These are phyloP conservation scores for Spodoptera litura DNA, from an alignment of 1,140 invertebrate genomes.

Conservation along the genomic window DNA sequence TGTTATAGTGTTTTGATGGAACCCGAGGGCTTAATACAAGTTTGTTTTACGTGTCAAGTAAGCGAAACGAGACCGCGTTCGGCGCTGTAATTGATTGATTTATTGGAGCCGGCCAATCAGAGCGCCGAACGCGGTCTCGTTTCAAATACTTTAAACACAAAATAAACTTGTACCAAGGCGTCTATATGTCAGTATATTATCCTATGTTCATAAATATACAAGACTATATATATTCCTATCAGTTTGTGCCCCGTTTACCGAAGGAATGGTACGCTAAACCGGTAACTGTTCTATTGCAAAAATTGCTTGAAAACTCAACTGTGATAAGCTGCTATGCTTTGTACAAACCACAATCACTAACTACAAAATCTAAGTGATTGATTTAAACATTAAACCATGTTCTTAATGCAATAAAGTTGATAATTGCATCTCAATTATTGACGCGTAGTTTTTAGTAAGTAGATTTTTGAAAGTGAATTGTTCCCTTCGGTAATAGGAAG, in stretches of 20 bases:
- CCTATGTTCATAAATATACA: background rate
- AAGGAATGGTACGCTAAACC: background rate
- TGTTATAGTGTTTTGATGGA: conserved; percentile 1
- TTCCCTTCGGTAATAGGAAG: background rate
- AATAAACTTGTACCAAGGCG: too few relatives aligned
- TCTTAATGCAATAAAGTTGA: background rate
- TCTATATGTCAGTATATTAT: background rate
- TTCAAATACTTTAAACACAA: too few relatives aligned
- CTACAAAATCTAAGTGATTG: background rate
- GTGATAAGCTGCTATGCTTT: conserved; percentile 2
- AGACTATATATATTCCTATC: conserved; percentile 12
- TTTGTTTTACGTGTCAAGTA: too few relatives aligned
- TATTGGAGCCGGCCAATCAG: too few relatives aligned
- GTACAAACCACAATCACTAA: background rate
- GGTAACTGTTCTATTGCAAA: too few relatives aligned
- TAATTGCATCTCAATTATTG: background rate
- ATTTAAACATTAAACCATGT: conserved; percentile 2
- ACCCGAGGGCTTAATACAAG: background rate
- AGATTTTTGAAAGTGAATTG: background rate
- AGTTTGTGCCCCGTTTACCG: conserved; percentile 33
- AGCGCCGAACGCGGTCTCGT: too few relatives aligned
- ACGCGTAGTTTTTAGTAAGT: background rate
- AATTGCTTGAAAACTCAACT: background rate
- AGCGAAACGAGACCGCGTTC: too few relatives aligned
- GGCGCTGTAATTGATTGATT: too few relatives aligned